Evolutionary conservation across 1,140 invertebrate species (phyloP).

Genomic region (Dendroctonus ponderosae): DNA sequence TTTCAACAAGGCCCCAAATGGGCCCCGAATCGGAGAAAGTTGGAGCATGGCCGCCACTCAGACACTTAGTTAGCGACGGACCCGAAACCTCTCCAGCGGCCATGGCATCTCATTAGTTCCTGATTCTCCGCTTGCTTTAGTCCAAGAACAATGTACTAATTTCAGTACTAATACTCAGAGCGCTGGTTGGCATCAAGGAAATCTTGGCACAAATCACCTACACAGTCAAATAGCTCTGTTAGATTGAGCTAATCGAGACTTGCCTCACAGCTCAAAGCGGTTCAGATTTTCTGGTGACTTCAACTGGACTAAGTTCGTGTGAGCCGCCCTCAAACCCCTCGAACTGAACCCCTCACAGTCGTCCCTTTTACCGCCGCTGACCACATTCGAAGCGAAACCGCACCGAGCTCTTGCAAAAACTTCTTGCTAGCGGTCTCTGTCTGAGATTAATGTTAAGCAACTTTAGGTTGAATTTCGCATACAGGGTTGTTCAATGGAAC

Average conservation of each 20-base stretch:
- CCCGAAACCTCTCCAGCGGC: conserved; percentile 26
- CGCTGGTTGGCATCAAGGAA: too few species aligned
- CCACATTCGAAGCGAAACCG: conserved; percentile 32
- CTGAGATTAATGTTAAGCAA: conserved; percentile 9
- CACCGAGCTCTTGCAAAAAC: conserved; percentile 25
- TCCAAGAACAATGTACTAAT: too few species aligned
- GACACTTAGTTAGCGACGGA: conserved; percentile 28
- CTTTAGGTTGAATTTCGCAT: too few species aligned
- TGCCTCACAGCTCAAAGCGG: too few species aligned
- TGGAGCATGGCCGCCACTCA: conserved; percentile 16
- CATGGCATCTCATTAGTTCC: conserved; percentile 29
- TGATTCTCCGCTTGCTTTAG: conserved; percentile 7
- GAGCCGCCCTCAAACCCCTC: neutral
- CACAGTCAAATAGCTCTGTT: too few species aligned
- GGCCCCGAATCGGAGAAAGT: conserved; percentile 20
- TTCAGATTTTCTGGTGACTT: neutral
- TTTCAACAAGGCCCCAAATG: conserved; percentile 10
- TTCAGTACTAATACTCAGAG: too few species aligned
- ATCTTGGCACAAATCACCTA: too few species aligned
- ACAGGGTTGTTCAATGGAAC: too few species aligned
- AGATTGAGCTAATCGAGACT: neutral
- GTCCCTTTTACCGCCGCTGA: conserved; percentile 21
- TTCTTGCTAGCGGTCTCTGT: conserved; percentile 22
- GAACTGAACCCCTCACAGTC: neutral
- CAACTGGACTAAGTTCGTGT: conserved; percentile 8